Percentiles rank a stretch among this genome's conserved stretches.
phyloP scores from a whole-genome alignment of 2,113 vertebrate species.

The Cranoglanis bouderius region DNA sequence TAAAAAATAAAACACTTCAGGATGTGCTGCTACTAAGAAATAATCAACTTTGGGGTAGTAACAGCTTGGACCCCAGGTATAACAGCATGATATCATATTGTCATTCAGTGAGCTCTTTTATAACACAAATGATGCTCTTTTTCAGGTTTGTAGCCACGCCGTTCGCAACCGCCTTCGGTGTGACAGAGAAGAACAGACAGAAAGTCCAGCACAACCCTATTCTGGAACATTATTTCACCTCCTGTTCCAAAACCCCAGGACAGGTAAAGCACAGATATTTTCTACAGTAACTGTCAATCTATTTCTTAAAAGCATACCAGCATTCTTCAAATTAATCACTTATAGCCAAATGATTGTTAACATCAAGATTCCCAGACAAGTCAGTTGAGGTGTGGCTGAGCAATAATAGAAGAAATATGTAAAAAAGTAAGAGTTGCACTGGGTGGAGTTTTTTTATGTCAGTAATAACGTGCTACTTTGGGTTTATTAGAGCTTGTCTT shows the following conservation, averaged over 20 bases:
- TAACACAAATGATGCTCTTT: constrained; percentile 41
- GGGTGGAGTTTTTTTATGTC: neutral
- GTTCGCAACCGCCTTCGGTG: constrained; percentile 76
- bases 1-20: neutral
- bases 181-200: constrained; percentile 72
- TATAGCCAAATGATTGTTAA: neutral
- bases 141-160: constrained; percentile 81
- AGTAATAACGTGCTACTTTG: neutral
- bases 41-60: neutral
- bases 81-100: too few relatives aligned
- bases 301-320: neutral
- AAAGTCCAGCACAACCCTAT: constrained; percentile 73
- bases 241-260: constrained; percentile 73
- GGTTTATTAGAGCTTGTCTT: neutral
- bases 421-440: neutral
- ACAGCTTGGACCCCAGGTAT: neutral
- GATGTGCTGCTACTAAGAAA: neutral
- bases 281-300: neutral
- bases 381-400: neutral
- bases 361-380: neutral
- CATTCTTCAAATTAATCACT: neutral
- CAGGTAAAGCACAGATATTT: constrained; percentile 72
- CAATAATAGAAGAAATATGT: neutral
- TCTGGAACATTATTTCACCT: constrained; percentile 80
- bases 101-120: neutral